Conservation (phyloP, 2,797 vertebrate species). For the Passerculus sandwichensis region DNA sequence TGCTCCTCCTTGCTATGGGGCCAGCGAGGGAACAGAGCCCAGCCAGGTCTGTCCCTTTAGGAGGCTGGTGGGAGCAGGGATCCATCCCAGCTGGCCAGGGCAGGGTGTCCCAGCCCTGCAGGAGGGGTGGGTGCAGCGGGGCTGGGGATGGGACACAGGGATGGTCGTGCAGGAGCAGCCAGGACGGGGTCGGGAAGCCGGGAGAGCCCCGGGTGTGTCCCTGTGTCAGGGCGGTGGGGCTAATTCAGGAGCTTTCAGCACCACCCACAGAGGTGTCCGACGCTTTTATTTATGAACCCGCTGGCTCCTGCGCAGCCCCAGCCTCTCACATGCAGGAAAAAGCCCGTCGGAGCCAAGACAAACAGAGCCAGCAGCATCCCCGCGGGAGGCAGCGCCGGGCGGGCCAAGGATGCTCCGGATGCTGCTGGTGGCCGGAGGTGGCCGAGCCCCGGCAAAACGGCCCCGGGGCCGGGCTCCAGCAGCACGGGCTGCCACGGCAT, state of each 20-base stretch:
- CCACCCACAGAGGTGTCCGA: constrained; percentile 39
- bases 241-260: constrained; percentile 41
- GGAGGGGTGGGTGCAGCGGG: neutral
- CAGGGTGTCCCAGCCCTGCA: neutral
- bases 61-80: neutral
- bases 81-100: accelerated
- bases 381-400: neutral
- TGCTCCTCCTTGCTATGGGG: accelerated
- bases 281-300: constrained; percentile 39
- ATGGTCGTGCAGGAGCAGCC: neutral
- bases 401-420: constrained; percentile 4
- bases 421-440: neutral
- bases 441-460: neutral
- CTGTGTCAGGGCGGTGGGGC: neutral
- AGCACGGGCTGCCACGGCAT: neutral
- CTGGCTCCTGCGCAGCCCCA: constrained; percentile 33
- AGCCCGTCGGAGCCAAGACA: neutral
- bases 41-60: accelerated
- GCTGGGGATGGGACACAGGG: neutral
- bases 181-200: accelerated
- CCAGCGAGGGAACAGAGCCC: neutral
- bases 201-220: neutral
- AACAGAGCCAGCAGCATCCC: constrained; percentile 56
- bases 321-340: neutral
- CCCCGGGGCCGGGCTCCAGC: neutral